Conservation (phyloP, 2,888 invertebrate species). For the Dasypogon diadema region DNA sequence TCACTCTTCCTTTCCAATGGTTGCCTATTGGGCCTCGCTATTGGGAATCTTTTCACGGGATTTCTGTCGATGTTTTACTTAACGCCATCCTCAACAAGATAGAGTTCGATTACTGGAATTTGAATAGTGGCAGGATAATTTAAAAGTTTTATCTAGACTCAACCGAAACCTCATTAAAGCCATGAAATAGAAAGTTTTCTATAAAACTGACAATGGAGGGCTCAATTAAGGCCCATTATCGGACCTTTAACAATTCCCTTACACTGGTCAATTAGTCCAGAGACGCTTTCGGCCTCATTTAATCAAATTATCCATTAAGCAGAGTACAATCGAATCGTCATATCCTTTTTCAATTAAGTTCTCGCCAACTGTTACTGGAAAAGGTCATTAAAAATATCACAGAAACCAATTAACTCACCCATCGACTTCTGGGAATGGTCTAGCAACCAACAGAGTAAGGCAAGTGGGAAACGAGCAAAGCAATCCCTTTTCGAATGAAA, state of each 20-base stretch:
- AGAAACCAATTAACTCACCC: slow-evolving; percentile 43
- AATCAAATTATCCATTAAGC: slow-evolving; percentile 46
- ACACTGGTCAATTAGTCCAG: background rate
- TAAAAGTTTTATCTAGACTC: too few relatives aligned
- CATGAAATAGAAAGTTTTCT: too few relatives aligned
- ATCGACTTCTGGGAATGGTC: background rate
- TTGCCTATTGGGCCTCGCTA: too few relatives aligned
- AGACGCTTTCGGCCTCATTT: background rate
- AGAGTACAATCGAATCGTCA: slow-evolving; percentile 41
- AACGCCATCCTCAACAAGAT: too few relatives aligned
- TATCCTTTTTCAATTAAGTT: slow-evolving; percentile 48
- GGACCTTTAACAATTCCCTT: background rate
- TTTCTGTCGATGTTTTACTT: too few relatives aligned
- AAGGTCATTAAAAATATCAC: slow-evolving; percentile 48
- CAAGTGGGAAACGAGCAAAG: background rate
- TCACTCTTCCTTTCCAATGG: too few relatives aligned
- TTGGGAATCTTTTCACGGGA: too few relatives aligned
- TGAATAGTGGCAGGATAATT: too few relatives aligned
- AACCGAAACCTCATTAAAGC: too few relatives aligned
- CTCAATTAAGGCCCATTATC: background rate
- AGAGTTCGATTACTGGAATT: too few relatives aligned
- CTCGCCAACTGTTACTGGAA: slow-evolving; percentile 41
- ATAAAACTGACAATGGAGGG: too few relatives aligned
- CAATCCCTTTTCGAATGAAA: slow-evolving; percentile 11
- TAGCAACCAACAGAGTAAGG: background rate